These are phyloP conservation scores for Ceratosolen fusciceps DNA, from an alignment of 1,140 invertebrate genomes.

Conservation along the genomic window DNA sequence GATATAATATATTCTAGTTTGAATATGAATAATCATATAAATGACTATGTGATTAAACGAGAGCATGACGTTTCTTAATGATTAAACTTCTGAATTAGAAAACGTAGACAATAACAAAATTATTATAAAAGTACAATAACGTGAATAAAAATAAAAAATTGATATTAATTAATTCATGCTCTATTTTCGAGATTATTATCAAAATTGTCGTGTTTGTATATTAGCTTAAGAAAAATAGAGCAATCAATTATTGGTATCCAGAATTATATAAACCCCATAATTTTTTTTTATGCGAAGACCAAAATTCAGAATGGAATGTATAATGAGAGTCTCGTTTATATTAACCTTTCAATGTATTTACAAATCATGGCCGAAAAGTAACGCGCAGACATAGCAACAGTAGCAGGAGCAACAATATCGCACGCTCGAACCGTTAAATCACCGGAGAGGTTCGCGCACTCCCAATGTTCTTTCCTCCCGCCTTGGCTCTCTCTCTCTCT, in stretches of 20 bases:
- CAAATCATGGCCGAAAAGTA: background rate
- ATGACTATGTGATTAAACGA: too few species aligned
- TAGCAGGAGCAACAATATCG: background rate
- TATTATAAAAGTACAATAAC: too few species aligned
- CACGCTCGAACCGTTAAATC: slow-evolving; percentile 62
- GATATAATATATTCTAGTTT: too few species aligned
- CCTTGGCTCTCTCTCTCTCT: background rate
- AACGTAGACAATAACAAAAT: too few species aligned
- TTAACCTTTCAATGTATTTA: slow-evolving; percentile 40
- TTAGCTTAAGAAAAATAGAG: background rate
- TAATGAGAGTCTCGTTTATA: slow-evolving; percentile 23
- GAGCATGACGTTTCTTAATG: too few species aligned
- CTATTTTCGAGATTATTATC: too few species aligned
- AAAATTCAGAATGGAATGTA: slow-evolving; percentile 17
- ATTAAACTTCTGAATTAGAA: too few species aligned
- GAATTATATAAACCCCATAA: background rate
- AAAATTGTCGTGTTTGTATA: too few species aligned
- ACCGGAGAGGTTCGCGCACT: slow-evolving; percentile 54
- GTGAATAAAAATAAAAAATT: too few species aligned
- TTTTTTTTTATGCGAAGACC: background rate
- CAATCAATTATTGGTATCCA: slow-evolving; percentile 3
- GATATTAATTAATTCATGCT: too few species aligned
- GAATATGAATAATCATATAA: too few species aligned
- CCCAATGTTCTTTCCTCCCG: too few species aligned
- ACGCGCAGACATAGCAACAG: slow-evolving; percentile 2